These are phyloP conservation scores for Lagocephalus sceleratus DNA, from an alignment of 2,797 vertebrate genomes.

Conservation along the genomic window DNA sequence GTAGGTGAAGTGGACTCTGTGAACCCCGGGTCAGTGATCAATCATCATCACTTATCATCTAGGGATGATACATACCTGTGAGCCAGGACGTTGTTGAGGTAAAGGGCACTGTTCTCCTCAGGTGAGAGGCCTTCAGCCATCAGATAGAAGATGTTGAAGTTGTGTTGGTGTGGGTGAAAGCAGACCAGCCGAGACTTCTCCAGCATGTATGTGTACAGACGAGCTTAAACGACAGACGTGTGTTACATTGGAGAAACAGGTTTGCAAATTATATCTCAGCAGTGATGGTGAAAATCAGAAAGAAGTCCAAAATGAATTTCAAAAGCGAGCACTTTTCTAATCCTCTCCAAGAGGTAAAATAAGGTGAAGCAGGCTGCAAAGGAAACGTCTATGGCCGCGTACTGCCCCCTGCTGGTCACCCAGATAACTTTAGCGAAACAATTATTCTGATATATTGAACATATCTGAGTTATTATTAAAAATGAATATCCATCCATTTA, in stretches of 20 bases:
- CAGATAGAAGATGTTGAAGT: conserved; percentile 88
- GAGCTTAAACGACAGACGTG: conserved; percentile 72
- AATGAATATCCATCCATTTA: no score
- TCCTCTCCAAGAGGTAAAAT: conserved; percentile 16
- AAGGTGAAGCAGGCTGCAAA: conserved; percentile 27
- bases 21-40: no score
- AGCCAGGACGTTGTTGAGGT: conserved; percentile 80
- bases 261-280: background rate
- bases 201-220: conserved; percentile 86
- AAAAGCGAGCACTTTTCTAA: conserved; percentile 2
- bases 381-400: conserved; percentile 20
- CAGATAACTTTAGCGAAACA: background rate
- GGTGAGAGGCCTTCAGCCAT: conserved; percentile 87
- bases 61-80: conserved; percentile 76
- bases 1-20: no score
- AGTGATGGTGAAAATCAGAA: background rate
- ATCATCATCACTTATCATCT: no score
- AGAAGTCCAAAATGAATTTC: background rate
- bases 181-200: conserved; percentile 86
- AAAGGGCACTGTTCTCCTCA: conserved; percentile 84
- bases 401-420: conserved; percentile 64
- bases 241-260: conserved; percentile 1
- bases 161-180: conserved; percentile 81
- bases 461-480: no score
- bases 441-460: no score